These are phyloP conservation scores for Cnemophilus loriae DNA, from an alignment of 2,113 vertebrate species.

Conservation along the genomic window DNA sequence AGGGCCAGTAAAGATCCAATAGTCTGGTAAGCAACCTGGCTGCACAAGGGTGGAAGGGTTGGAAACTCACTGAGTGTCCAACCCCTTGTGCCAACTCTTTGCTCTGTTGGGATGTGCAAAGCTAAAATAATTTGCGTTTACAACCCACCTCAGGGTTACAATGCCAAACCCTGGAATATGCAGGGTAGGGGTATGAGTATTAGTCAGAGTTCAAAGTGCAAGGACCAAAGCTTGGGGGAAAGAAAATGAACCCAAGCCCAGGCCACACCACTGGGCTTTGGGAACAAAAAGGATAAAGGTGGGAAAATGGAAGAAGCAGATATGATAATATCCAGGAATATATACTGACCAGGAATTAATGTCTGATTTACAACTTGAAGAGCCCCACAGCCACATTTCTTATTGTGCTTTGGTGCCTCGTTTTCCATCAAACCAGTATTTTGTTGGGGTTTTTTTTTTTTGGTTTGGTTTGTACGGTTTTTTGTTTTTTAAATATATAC, in stretches of 20 bases:
- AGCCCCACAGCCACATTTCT: not conserved
- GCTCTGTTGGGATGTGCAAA: not conserved
- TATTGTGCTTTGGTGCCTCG: not conserved
- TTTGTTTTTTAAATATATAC: not conserved
- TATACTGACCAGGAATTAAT: rapidly evolving
- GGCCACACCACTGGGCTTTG: not conserved
- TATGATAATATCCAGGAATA: not conserved
- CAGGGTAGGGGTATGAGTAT: rapidly evolving
- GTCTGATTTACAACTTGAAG: not conserved
- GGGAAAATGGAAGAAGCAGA: not conserved
- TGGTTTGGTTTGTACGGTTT: not conserved
- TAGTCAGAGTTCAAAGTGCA: not conserved
- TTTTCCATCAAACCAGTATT: not conserved
- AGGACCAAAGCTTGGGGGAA: not conserved
- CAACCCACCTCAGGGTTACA: not conserved
- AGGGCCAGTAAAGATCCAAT: not conserved
- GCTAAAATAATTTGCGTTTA: not conserved
- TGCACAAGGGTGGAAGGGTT: not conserved
- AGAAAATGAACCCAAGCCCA: not conserved
- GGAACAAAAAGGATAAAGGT: not conserved
- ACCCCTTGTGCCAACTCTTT: not conserved
- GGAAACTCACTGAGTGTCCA: not conserved
- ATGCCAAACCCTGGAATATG: not conserved
- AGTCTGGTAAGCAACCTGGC: not conserved
- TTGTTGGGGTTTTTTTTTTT: not conserved